Conservation (phyloP, 2,888 invertebrate species). For the Iselma pallidipennis region DNA sequence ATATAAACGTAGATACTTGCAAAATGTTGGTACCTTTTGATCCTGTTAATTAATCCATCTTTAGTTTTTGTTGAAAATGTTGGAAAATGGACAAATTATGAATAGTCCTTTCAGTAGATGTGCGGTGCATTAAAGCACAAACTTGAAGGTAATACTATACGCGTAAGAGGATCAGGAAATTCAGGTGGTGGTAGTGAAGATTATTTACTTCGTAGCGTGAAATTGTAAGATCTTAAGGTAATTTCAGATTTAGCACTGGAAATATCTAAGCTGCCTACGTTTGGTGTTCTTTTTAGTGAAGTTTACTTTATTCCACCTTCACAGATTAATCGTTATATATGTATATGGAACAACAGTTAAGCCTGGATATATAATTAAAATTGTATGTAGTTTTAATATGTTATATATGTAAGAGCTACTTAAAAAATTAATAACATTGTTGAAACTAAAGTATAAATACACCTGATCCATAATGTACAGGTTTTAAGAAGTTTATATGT, state of each 20-base stretch:
- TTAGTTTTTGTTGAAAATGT: neutral
- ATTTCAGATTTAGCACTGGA: conserved; percentile 33
- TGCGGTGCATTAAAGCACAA: conserved; percentile 34
- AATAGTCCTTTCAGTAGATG: conserved; percentile 22
- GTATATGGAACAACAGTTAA: too few species aligned
- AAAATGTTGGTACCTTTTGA: neutral
- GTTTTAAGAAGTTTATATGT: conserved; percentile 42
- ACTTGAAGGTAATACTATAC: conserved; percentile 36
- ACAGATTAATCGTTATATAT: neutral
- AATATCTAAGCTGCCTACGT: conserved; percentile 1
- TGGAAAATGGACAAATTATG: conserved; percentile 15
- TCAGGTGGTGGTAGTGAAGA: conserved; percentile 43
- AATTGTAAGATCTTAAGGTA: conserved; percentile 40
- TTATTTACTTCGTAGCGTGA: conserved; percentile 44
- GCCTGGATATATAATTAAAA: too few species aligned
- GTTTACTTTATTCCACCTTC: neutral
- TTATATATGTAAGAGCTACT: neutral
- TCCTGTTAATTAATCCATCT: neutral
- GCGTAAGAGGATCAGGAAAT: conserved; percentile 42
- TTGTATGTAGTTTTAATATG: too few species aligned
- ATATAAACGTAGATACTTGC: too few species aligned
- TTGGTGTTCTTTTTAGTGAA: neutral
- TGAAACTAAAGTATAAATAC: conserved; percentile 29
- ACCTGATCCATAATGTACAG: conserved; percentile 46
- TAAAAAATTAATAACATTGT: conserved; percentile 36